Conservation (phyloP, 2,797 vertebrate species). For the Tapirus indicus region DNA sequence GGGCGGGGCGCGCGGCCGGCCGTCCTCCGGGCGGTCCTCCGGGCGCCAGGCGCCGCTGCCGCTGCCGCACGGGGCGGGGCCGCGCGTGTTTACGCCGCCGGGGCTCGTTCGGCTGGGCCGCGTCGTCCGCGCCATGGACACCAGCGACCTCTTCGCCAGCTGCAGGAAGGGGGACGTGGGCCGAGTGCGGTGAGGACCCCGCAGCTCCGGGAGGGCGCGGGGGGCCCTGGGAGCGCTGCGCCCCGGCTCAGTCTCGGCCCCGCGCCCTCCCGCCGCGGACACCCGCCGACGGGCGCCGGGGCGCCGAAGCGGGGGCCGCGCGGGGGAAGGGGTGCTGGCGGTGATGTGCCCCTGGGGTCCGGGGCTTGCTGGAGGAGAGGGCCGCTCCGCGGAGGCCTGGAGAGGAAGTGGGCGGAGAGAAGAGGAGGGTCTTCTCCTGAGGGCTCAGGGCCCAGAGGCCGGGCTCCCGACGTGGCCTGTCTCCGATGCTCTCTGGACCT, state of each 20-base stretch:
- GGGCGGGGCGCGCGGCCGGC: not conserved
- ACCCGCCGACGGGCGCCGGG: accelerated
- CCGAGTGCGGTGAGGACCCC: conserved; percentile 94
- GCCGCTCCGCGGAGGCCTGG: not conserved
- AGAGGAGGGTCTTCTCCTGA: not conserved
- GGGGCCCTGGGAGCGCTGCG: not conserved
- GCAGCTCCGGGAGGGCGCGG: not conserved
- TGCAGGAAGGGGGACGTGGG: conserved; percentile 97
- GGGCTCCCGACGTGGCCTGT: not conserved
- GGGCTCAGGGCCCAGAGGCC: not conserved
- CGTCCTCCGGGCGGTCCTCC: conserved; percentile 69
- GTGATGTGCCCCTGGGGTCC: not conserved
- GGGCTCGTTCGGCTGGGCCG: conserved; percentile 50
- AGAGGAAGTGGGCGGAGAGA: not conserved
- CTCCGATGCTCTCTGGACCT: not conserved
- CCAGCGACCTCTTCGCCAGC: conserved; percentile 95
- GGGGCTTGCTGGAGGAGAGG: not conserved
- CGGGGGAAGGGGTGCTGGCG: accelerated
- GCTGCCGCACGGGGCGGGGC: conserved; percentile 51
- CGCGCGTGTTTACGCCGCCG: conserved; percentile 58
- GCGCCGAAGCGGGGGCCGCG: too few relatives aligned
- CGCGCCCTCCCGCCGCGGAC: not conserved
- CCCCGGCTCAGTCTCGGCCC: accelerated
- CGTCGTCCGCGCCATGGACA: conserved; percentile 91
- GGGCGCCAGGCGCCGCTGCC: conserved; percentile 74